A percentile compares a stretch with the other conserved stretches of the same genome.
Evolutionary conservation across 53 echinoderm and acorn worm genomes (phyloP).

Genomic region (Crossaster papposus): DNA sequence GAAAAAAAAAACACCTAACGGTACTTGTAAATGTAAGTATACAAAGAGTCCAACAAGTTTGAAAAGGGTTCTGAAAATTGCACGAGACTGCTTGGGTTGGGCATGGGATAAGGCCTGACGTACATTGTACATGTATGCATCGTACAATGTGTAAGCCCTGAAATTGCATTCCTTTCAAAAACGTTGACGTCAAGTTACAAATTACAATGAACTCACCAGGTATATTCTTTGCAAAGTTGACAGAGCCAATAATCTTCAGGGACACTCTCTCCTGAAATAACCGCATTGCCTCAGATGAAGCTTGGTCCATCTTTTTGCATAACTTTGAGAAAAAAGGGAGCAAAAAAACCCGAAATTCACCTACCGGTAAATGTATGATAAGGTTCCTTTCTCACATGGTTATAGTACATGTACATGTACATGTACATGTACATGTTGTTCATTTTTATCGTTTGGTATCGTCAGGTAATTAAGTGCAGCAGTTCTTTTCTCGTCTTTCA

Average conservation of each 20-base stretch:
- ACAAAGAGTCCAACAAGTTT: no score
- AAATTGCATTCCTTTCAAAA: neutral
- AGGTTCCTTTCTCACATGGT: no score
- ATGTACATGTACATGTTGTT: no score
- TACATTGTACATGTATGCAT: no score
- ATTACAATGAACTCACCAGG: slow-evolving; percentile 57
- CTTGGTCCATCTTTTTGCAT: slow-evolving; percentile 47
- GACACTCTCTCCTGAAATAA: slow-evolving; percentile 67
- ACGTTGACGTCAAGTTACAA: neutral
- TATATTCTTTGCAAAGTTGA: slow-evolving; percentile 73
- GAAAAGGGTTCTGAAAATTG: neutral
- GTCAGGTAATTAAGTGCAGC: no score
- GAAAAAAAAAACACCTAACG: no score
- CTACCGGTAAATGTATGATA: neutral
- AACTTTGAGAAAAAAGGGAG: slow-evolving; percentile 6
- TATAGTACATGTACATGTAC: no score
- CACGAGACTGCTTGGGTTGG: neutral
- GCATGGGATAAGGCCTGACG: neutral
- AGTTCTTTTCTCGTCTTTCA: no score
- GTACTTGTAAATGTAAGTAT: no score
- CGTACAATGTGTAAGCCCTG: neutral
- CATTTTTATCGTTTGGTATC: no score
- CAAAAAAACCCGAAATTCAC: neutral
- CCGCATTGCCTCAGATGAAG: slow-evolving; percentile 44
- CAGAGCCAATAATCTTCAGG: slow-evolving; percentile 69